Conservation (phyloP, 1,140 invertebrate species). For the Xylocopa sonorina region DNA sequence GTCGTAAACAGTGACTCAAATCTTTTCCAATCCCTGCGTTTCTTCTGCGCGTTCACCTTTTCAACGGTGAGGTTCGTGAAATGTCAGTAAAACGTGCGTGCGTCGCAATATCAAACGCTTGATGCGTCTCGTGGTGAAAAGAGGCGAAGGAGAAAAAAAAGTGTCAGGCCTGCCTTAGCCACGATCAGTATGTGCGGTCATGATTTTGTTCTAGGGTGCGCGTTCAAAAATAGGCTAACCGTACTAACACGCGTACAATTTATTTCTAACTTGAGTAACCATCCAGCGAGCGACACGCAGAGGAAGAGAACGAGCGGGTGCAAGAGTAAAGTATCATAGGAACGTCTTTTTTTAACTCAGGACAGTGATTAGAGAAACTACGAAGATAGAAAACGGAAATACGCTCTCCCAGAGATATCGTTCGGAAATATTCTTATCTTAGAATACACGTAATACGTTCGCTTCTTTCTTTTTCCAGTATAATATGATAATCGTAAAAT, state of each 20-base stretch:
- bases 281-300: neutral
- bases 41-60: neutral
- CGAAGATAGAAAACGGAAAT: neutral
- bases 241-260: slow-evolving; percentile 34
- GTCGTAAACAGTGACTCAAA: neutral
- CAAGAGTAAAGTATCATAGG: neutral
- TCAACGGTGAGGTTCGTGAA: neutral
- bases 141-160: slow-evolving; percentile 11
- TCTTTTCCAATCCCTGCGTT: neutral
- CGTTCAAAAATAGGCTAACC: slow-evolving; percentile 57
- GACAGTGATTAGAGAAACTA: neutral
- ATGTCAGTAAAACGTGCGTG: neutral
- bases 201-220: slow-evolving; percentile 46
- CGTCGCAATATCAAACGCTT: neutral
- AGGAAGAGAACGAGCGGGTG: neutral
- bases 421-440: neutral
- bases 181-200: slow-evolving; percentile 57
- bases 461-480: neutral
- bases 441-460: neutral
- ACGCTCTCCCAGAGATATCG: neutral
- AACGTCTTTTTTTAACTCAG: neutral
- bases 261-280: slow-evolving; percentile 50
- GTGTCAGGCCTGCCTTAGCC: slow-evolving; percentile 39
- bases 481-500: neutral
- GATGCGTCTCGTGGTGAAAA: neutral